phyloP scores from a whole-genome alignment of 2,797 vertebrate species.

The Thunnus albacares region DNA sequence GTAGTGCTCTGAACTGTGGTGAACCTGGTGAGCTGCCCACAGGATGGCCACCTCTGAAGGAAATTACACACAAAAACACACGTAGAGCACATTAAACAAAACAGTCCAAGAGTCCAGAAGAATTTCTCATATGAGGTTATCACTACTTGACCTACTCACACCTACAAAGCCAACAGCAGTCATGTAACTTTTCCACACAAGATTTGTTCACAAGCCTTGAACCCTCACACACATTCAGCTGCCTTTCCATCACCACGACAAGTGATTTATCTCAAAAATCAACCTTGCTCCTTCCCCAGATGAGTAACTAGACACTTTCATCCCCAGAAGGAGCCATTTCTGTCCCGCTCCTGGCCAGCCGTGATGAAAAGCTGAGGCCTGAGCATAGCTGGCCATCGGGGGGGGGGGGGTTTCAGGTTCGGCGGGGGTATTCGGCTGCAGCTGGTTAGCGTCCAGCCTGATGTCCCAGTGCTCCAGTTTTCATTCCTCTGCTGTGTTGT shows the following conservation, averaged over 20 bases:
- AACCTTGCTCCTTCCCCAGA: conserved; percentile 31
- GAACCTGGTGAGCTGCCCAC: conserved; percentile 96
- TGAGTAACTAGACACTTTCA: conserved; percentile 59
- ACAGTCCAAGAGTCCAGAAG: neutral
- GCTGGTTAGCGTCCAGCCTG: conserved; percentile 70
- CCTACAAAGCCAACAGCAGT: conserved; percentile 21
- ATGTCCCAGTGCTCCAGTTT: conserved; percentile 79
- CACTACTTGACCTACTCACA: conserved; percentile 14
- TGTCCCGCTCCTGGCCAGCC: conserved; percentile 38
- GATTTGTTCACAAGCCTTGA: conserved; percentile 7
- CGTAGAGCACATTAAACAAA: conserved; percentile 24
- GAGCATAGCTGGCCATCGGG: conserved; percentile 32
- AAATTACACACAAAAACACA: conserved; percentile 35
- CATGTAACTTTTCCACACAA: neutral
- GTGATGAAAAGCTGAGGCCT: conserved; percentile 50
- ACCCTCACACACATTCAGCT: conserved; percentile 40
- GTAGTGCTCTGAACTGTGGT: conserved; percentile 96
- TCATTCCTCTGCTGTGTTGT: conserved; percentile 82
- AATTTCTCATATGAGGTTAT: conserved; percentile 19
- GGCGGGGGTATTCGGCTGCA: conserved; percentile 58
- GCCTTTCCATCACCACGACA: conserved; percentile 26
- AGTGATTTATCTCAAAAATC: conserved; percentile 61
- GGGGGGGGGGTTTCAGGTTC: conserved; percentile 6
- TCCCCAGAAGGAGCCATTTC: conserved; percentile 44
- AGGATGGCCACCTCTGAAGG: conserved; percentile 92